Evolutionary conservation across 2,113 vertebrate genomes (phyloP), one percentile per base, ranked within the genome.

Genomic region (Accipiter cooperii): DNA sequence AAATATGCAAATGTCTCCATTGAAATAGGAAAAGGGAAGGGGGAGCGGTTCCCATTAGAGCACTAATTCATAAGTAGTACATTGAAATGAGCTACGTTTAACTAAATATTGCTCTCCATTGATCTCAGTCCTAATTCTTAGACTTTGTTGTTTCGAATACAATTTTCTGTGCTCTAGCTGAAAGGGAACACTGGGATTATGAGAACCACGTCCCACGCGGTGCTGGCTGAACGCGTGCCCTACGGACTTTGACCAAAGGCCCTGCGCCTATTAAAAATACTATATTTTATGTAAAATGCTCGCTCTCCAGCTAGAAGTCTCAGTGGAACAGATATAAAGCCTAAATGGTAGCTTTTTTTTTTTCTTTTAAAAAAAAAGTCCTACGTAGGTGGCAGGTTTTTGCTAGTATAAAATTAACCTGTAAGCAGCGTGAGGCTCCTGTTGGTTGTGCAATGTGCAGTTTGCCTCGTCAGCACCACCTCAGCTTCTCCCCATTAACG

Each of bases 231-330:
- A 25, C 9, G 0, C 28, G 65, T 55, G 60, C 94, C 86, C 92
- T 57, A 25, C 68, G 97, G 97, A 97, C 96, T 97, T 96, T 94
- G 97, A 77, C 85, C 97, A 86, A 91, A 88, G 78, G 93, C 89
- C 28, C 87, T 55, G 66, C 82, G 70, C 84, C 84, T 87, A 40
- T 65, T 70, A 70, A 74, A 73, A 86, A 92, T 4, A 42, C 38
- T 64, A 12, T 40, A 16, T 36, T 96, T 93, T 33, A 25, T 33
- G 33, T 34, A 34, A 65, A 91, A 49, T 44, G 4, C 64, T 49
- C 28, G 6, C 21, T 17, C 20, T 26, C 55, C 70, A 31, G 49
- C 46, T 24, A 22, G 17, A 15, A 85, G 17, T 69, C 57, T 60
- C 47, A 1, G 64, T 4, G 47, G 52, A 71, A 66, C 51, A 76